Conservation (phyloP, 2,888 invertebrate species). For the Trissolcus japonicus region DNA sequence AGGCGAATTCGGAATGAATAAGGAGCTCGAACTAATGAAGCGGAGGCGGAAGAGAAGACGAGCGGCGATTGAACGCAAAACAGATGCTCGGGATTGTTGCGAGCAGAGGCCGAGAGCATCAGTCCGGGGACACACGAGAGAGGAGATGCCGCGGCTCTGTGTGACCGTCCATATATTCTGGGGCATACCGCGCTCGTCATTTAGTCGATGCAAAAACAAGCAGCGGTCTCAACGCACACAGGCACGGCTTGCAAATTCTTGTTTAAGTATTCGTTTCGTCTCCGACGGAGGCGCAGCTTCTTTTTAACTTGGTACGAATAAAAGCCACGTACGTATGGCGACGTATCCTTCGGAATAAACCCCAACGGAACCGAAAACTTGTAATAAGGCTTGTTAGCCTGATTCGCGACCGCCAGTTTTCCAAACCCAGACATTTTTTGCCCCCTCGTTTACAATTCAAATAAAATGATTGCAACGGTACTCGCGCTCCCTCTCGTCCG, state of each 20-base stretch:
- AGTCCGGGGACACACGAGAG: constrained; percentile 38
- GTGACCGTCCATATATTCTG: constrained; percentile 35
- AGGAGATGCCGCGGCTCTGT: constrained; percentile 39
- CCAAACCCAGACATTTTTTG: constrained; percentile 17
- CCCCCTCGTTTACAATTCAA: constrained; percentile 32
- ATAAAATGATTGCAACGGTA: constrained; percentile 26
- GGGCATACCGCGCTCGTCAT: constrained; percentile 21
- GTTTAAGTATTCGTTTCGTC: constrained; percentile 37
- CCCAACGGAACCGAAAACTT: constrained; percentile 34
- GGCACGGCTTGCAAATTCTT: constrained; percentile 32
- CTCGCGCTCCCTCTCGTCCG: no score
- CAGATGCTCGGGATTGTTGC: constrained; percentile 50
- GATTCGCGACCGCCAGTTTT: constrained; percentile 18
- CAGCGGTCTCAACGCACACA: constrained; percentile 23
- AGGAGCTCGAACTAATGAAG: constrained; percentile 45
- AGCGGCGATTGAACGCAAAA: constrained; percentile 38
- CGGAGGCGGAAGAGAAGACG: constrained; percentile 44
- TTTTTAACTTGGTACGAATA: constrained; percentile 35
- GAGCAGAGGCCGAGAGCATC: constrained; percentile 16
- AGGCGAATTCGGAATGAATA: constrained; percentile 37
- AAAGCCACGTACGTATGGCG: constrained; percentile 26
- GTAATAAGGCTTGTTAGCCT: constrained; percentile 41
- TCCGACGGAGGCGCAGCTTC: constrained; percentile 30
- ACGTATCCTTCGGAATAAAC: constrained; percentile 8
- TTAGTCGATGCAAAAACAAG: constrained; percentile 49